Base-by-base conservation (phyloP, 1,140 invertebrate species). In the Grapholita molesta region DNA sequence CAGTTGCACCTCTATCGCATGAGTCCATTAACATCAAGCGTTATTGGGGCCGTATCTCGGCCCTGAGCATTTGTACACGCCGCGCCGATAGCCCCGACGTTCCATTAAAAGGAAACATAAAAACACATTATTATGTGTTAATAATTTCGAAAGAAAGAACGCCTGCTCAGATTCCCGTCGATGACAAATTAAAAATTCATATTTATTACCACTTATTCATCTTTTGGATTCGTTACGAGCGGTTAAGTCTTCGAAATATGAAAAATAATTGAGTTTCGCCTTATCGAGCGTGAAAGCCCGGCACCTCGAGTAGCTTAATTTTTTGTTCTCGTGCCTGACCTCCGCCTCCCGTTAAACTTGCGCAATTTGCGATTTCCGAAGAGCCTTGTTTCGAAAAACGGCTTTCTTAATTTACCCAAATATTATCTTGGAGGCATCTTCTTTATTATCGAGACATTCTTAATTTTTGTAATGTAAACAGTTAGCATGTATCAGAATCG, bases 111-210 rank as follows among this genome's bases (percentile, higher is more conserved):
- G 83, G 83, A 85, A 83, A 77, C 82, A 88, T 90, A 90, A 89
- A 90, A 84, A 86, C 83, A 85, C 85, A 86, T 87, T 89, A 90
- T 89, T 89, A 90, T 90, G 86, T 90, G 86, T 88, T 87, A 88
- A 89, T 90, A 90, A 88, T 87, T 90, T 84, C 75, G 82, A 84
- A 76, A 81, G 82, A 86, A 86, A 82, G 76, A 85, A 82, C 71
- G 70, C 70, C 75, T 76, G 73, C 77, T 69, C 61, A 73, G 66
- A 76, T 74, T 72, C 70, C 67, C 61, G 15, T 75, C 38, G 71
- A 35, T 78, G 76, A 83, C 80, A 82, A 84, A 88, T 88, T 83
- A 80, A 84, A 80, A 80, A 79, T 75, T 77, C 64, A 75, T 75
- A 75, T 73, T 68, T 75, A 71, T 78, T 70, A n/a, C 33, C 9